Evolutionary conservation across 2,888 invertebrate species (phyloP), one percentile per base, ranked within the genome.

Genomic region (Drosophila recens): DNA sequence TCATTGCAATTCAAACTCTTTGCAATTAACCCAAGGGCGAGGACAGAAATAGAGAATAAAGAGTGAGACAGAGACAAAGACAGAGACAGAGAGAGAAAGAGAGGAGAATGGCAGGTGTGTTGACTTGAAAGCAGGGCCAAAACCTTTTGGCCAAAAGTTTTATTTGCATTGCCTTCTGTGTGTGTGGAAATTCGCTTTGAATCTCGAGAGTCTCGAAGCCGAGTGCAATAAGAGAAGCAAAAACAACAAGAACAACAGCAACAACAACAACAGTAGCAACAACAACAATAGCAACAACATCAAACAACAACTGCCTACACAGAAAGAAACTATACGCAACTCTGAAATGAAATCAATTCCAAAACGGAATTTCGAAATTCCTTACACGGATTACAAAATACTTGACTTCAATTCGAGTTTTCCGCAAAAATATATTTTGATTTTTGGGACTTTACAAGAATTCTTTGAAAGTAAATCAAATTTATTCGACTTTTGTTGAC

Each of bases 151-250:
- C 43, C 45, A 57, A 67, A 78, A 74, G 49, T 83, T 83, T 74
- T 84, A 74, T 81, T 82, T 75, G 67, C 79, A 61, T 51, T 54
- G 59, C 27, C 45, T 8, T 8, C 33, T 66, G 62, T 33, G 36
- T 27, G 57, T 54, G 63, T 67, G 72, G 45, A 78, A 78, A 67
- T 78, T 69, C 46, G 61, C 72, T 82, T 80, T 85, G 66, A 79
- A 43, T 51, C 61, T 38, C 34, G 36, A 45, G 45, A 57, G 56
- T 45, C 23, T 43, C 27, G 27, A 27, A 1, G 33, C 42, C 43
- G 43, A 36, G 42, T 75, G 80, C 74, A 72, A 53, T 10, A 20
- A 13, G 27, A 45, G 45, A 17, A 42, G 46, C 56, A 61, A 36
- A 59, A 65, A 20, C 51, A 58, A 20, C 74, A 56, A 2, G 15